Conservation (phyloP, 2,113 vertebrate species). For the Pao palembangensis region DNA sequence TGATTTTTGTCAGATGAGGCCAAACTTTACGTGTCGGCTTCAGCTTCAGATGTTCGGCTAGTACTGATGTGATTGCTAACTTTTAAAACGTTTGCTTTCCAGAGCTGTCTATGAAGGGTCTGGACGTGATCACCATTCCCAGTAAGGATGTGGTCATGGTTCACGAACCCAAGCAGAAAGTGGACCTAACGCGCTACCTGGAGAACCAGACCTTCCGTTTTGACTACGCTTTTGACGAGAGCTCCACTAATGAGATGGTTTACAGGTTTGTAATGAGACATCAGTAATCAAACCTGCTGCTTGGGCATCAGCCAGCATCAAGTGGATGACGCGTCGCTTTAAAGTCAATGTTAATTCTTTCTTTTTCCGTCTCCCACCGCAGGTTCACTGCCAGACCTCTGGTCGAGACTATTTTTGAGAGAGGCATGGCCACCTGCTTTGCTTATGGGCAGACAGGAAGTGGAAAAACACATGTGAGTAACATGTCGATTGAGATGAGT, state of each 20-base stretch:
- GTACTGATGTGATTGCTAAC: neutral
- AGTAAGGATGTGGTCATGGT: slow-evolving; percentile 99
- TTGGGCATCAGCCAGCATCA: neutral
- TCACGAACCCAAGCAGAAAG: slow-evolving; percentile 98
- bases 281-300: neutral
- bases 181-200: slow-evolving; percentile 94
- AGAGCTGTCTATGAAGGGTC: slow-evolving; percentile 90
- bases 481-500: neutral
- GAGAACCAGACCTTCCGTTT: slow-evolving; percentile 99
- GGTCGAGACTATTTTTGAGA: slow-evolving; percentile 97
- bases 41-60: neutral
- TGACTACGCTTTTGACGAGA: slow-evolving; percentile 97
- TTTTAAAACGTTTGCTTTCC: slow-evolving; percentile 18
- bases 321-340: neutral
- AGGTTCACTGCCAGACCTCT: slow-evolving; percentile 96
- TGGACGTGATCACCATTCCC: slow-evolving; percentile 97
- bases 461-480: slow-evolving; percentile 96
- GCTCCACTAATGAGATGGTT: slow-evolving; percentile 95
- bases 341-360: neutral
- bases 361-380: slow-evolving; percentile 1
- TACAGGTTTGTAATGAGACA: slow-evolving; percentile 79
- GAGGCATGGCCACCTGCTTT: slow-evolving; percentile 98
- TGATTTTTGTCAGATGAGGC: neutral
- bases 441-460: slow-evolving; percentile 98
- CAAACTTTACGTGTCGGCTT: neutral